Evolutionary conservation across 1,140 invertebrate genomes (phyloP).

Genomic region (Cherax quadricarinatus): DNA sequence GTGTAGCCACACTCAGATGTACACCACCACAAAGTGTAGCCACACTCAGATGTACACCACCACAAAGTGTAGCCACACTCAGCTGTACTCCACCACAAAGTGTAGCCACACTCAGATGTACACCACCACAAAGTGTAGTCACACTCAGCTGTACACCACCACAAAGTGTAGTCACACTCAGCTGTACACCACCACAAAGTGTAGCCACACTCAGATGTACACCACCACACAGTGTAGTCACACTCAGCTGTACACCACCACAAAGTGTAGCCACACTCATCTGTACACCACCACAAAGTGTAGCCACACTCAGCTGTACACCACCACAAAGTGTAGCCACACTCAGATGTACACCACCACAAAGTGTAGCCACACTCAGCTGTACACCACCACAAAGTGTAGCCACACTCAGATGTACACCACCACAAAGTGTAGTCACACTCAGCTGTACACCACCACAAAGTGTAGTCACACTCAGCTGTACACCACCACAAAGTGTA

Average conservation of each 20-base stretch:
- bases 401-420: background rate
- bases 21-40: no score
- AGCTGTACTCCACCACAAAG: background rate
- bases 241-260: background rate
- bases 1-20: background rate
- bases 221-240: background rate
- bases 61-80: background rate
- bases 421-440: no score
- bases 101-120: background rate
- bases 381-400: no score
- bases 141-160: no score
- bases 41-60: no score
- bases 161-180: background rate
- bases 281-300: no score
- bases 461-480: background rate
- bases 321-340: background rate
- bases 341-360: background rate
- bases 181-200: background rate
- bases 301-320: background rate
- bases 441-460: background rate
- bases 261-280: background rate
- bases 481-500: background rate
- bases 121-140: background rate
- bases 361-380: background rate
- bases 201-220: background rate